These are phyloP conservation scores for Pardalotus punctatus DNA, from an alignment of 2,113 vertebrate species.

Conservation along the genomic window DNA sequence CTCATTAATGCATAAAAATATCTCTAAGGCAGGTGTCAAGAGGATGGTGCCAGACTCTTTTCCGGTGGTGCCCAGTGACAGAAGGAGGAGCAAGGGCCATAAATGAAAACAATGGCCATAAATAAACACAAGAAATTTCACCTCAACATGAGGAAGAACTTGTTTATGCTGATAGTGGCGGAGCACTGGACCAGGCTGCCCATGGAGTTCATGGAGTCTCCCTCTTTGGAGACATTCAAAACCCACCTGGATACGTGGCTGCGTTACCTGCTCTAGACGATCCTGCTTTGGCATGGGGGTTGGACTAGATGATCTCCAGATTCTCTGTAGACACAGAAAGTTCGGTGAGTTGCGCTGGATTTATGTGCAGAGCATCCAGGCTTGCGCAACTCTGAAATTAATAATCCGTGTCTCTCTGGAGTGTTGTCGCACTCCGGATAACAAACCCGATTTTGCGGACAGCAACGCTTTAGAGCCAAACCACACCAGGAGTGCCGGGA, in stretches of 20 bases:
- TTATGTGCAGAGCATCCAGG: neutral
- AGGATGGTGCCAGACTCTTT: neutral
- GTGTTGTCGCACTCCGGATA: neutral
- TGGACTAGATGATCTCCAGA: neutral
- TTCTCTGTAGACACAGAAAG: too few species aligned
- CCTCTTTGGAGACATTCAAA: neutral
- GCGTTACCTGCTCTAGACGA: neutral
- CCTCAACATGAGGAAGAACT: neutral
- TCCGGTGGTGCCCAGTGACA: accelerated
- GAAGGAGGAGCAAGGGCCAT: neutral
- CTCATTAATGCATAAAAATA: neutral
- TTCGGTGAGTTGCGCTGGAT: neutral
- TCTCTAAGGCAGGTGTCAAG: neutral
- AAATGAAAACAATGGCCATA: neutral
- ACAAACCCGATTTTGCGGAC: neutral
- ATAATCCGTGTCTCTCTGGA: neutral
- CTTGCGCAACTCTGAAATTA: neutral
- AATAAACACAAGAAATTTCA: neutral
- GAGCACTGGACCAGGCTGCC: neutral
- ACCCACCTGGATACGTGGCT: accelerated
- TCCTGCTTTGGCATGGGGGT: neutral
- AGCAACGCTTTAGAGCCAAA: neutral
- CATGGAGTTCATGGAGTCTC: neutral
- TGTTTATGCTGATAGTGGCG: neutral
- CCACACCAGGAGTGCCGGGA: neutral